Evolutionary conservation across 2,888 invertebrate genomes (phyloP), one percentile per base, ranked within the genome.

Genomic region (Bellardia bayeri): DNA sequence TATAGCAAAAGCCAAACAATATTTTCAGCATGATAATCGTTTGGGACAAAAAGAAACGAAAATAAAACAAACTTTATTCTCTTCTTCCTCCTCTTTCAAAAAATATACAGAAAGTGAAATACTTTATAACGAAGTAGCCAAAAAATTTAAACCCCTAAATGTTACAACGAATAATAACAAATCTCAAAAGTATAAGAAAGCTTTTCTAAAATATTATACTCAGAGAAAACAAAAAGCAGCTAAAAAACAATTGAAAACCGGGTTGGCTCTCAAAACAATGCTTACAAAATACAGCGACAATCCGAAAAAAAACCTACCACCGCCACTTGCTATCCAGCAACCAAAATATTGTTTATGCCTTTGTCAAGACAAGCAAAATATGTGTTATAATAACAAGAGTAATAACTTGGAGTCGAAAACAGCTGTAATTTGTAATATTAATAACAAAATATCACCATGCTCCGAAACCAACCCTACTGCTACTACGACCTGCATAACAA

Each of bases 11-110:
- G 68, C 90, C n/a, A 90, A 90, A 33, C 92, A 91, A 81, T 93
- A 93, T 83, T 93, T 92, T 88, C 93, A 93, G 79, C 93, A 93
- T 78, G 93, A 93, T 85, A 93, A 92, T 90, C 93, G 93, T 74
- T 90, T 79, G 88, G 69, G 56, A 9, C 30, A 84, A 61, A 80
- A 72, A n/a, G 61, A 82, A 49, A 78, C 72, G 63, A 61, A 78
- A 74, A 13, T 64, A 5, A 68, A 68, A 40, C 49, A 79, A 64
- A 82, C 45, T 7, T 33, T 75, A n/a, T 51, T 76, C 33, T 72
- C 69, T 13, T 30, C 16, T n/a, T 80, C 68, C 45, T 61, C 78
- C 9, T 68, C 40, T 75, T 72, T 82, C 11, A 79, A 79, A 4
- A 82, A 87, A 76, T 84, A 80, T 16, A 71, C 89, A 66, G 83